Evolutionary conservation across 2,888 invertebrate species (phyloP), one percentile per base, ranked within the genome.

Genomic region (Dynastes tityus): DNA sequence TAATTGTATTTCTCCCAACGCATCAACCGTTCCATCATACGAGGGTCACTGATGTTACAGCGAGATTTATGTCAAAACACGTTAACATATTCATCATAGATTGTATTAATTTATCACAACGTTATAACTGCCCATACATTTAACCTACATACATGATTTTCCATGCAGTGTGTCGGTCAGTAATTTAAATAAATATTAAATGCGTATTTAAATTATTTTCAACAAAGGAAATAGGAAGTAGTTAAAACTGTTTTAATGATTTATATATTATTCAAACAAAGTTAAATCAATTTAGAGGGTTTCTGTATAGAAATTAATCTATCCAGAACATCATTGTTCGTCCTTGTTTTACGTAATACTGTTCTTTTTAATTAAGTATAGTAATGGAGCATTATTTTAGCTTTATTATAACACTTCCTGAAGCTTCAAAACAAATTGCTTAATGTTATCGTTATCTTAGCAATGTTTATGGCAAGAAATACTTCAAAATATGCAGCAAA

Each of bases 1-100:
- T 78, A 78, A 78, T 78, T 78, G 78, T 78, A 64, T 78, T 73
- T 58, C 78, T 64, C 78, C 51, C 78, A 53, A 55, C 78, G 73
- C 61, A 13, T 51, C 40, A 76, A 67, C 68, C 76, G 64, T 63
- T 53, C 55, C 22, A 27, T 22, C 76, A 53, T 76, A 29, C 49
- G 65, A 53, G 74, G 61, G 45, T 40, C 55, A 61, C 51, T 49
- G 63, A 64, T 78, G 78, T 53, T 73, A 78, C 78, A 73, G 64
- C 64, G 22, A 73, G 73, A 71, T 73, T 58, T 51, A 53, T 73
- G 73, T 78, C 78, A 78, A 78, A 78, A 78, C 78, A 78, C 32
- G 71, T 71, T 71, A 53, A 65, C 70, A 58, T 61, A 58, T 70
- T 71, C 55, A 71, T 70, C 55, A 71, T 64, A 29, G 49, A 22